These are phyloP conservation scores for Ochropleura plecta DNA, from an alignment of 2,888 invertebrate species.

Conservation along the genomic window DNA sequence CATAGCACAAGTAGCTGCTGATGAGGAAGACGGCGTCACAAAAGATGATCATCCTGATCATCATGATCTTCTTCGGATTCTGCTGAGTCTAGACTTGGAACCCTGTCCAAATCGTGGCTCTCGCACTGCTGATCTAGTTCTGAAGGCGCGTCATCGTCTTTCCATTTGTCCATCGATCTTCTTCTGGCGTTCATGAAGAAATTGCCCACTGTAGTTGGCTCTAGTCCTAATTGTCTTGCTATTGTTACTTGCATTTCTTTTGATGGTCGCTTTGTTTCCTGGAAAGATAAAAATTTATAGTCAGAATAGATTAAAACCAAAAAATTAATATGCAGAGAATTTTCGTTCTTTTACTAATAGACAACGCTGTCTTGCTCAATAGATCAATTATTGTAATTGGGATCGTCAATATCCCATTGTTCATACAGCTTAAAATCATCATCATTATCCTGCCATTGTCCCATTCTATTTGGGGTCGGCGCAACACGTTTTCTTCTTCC, in stretches of 20 bases:
- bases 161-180: slow-evolving; percentile 99
- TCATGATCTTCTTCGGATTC: slow-evolving; percentile 88
- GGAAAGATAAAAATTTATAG: slow-evolving; percentile 69
- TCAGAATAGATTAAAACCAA: not conserved
- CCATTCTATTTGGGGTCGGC: too few species aligned
- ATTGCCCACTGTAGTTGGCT: slow-evolving; percentile 99
- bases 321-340: not conserved
- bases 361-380: too few species aligned
- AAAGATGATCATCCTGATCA: slow-evolving; percentile 86
- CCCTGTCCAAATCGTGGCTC: slow-evolving; percentile 87
- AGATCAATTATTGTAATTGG: too few species aligned
- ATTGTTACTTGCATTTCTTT: slow-evolving; percentile 99
- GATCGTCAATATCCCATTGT: too few species aligned
- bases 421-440: not conserved
- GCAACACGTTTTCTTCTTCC: too few species aligned
- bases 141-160: slow-evolving; percentile 96
- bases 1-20: slow-evolving; percentile 88
- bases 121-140: slow-evolving; percentile 90
- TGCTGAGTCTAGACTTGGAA: slow-evolving; percentile 85
- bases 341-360: too few species aligned
- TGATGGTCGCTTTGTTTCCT: slow-evolving; percentile 99
- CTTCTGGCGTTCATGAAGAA: slow-evolving; percentile 99
- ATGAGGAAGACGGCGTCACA: slow-evolving; percentile 88
- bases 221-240: slow-evolving; percentile 98
- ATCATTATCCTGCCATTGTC: too few species aligned